Base-by-base conservation (phyloP, 92 coral and sea anemone species). In the Pocillopora meandrina region DNA sequence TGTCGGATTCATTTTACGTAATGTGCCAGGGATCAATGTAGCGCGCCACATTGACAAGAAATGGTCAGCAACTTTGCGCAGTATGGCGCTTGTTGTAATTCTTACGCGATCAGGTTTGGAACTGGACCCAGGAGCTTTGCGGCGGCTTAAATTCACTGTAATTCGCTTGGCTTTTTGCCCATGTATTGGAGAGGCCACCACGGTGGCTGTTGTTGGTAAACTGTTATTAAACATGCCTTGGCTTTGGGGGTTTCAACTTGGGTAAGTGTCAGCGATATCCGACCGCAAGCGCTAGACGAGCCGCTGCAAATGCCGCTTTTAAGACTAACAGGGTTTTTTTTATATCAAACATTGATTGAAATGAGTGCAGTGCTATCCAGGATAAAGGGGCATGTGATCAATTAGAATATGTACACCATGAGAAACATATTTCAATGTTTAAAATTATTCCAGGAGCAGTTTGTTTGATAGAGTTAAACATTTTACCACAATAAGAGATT, bases 231-330 rank as follows among this genome's bases (percentile, higher is more conserved):
- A 91, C 66, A 96, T 96, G 99, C 95, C 97, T 26, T 96, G 98
- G 95, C 91, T 96, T 26, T 96, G 99, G 99, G 95, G 98, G 36
- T 91, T 96, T 74, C 99, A 96, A 78, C 92, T 96, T 64, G 99
- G 99, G 99, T 96, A 90, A 42, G 99, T 82, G 20, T 34, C 16
- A 12, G 34, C 62, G 62, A 59, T 59, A 7, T 59, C 0, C 62
- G 14, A 14, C 14, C 61, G 14, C 10, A 57, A 5, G 69, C 12
- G 69, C 23, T 65, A 65, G 14, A 65, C 13, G 36, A 12, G 62
- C 16, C 62, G 31, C 14, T 10, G 14, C 17, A 66, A 19, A 3
- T 66, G 52, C 8, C 8, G 31, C 31, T 26, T 26, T 26, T 26
- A 26, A 26, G 31, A 26, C 31, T 26, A 26, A 26, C 31, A 26